Evolutionary conservation across 2,113 vertebrate species (phyloP).

Genomic region (Callopanchax toddi): DNA sequence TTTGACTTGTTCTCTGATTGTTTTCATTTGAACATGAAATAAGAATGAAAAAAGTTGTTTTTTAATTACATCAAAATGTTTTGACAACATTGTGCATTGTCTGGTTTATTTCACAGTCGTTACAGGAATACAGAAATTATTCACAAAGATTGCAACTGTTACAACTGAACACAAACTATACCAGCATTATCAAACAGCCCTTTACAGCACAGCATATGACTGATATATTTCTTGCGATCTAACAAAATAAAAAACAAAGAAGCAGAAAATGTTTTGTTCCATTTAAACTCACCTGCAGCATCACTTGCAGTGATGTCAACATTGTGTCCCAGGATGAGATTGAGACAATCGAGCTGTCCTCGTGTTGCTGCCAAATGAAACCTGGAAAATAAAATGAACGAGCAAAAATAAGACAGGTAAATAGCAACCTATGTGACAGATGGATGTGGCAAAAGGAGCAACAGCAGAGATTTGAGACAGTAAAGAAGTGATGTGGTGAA

Average conservation of each 20-base stretch:
- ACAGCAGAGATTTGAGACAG: not conserved
- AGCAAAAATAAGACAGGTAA: not conserved
- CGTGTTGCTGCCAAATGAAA: constrained; percentile 94
- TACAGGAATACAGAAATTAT: not conserved
- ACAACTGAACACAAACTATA: too few relatives aligned
- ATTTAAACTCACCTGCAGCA: constrained; percentile 83
- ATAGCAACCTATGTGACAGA: not conserved
- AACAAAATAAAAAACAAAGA: not conserved
- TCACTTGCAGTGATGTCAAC: constrained; percentile 89
- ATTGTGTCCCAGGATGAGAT: constrained; percentile 88
- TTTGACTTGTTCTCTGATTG: too few relatives aligned
- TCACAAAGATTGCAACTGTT: too few relatives aligned
- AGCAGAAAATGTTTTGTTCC: not conserved
- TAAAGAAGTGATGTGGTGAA: constrained; percentile 28
- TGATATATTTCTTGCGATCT: not conserved
- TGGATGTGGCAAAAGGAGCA: not conserved
- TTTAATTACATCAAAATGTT: too few relatives aligned
- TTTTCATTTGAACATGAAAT: too few relatives aligned
- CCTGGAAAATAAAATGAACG: constrained; percentile 65
- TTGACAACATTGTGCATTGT: too few relatives aligned
- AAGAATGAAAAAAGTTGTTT: too few relatives aligned
- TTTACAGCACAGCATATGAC: too few relatives aligned
- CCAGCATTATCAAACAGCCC: too few relatives aligned
- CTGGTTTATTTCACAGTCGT: too few relatives aligned
- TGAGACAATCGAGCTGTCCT: constrained; percentile 93